Base-by-base conservation (phyloP, 2,797 vertebrate species). In the Melanotaenia nigrans region DNA sequence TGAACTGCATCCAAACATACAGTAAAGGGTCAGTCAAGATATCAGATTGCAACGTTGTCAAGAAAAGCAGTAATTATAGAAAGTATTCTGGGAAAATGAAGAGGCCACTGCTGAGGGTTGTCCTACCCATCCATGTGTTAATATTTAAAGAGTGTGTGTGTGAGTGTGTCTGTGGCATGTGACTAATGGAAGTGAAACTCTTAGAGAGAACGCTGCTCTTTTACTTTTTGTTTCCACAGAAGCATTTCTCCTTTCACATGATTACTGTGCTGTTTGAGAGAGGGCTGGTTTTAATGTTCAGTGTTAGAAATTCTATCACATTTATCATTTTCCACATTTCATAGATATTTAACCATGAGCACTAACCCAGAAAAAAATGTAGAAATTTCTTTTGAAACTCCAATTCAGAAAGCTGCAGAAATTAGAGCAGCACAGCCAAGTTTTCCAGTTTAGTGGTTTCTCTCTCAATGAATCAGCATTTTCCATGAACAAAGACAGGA, bases 181-280 rank as follows among this genome's bases (percentile, higher is more conserved):
- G 75, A 73, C 51, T 35, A 47, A 61, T 56, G 69, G 81, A 92
- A 90, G 73, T 81, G 78, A 88, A 79, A 92, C 69, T 68, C 14
- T 40, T 35, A 25, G 25, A 12, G 32, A 61, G 28, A 73, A 42
- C 10, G 56, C 78, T 78, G 75, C 68, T 68, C 28, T 70, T 22
- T 63, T 25, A 76, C n/a, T 35, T 69, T 67, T 73, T 22, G 40
- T n/a, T 0, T 14, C 32, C 7, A 56, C 63, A 78, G 28, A 61
- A 18, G 4, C 2, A 53, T 18, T 62, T 69, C 57, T 66, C n/a
- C 47, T 68, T 66, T 65, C 25, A 55, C 24, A 69, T 0, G 36
- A 32, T 55, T 5, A 64, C 8, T 67, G 5, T 55, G 16, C 33
- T 10, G 10, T 54, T 33, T 42, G 4, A 57, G 2, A 33, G 53